phyloP scores from a whole-genome alignment of 2,113 vertebrate species.

The Aphyosemion australe region DNA sequence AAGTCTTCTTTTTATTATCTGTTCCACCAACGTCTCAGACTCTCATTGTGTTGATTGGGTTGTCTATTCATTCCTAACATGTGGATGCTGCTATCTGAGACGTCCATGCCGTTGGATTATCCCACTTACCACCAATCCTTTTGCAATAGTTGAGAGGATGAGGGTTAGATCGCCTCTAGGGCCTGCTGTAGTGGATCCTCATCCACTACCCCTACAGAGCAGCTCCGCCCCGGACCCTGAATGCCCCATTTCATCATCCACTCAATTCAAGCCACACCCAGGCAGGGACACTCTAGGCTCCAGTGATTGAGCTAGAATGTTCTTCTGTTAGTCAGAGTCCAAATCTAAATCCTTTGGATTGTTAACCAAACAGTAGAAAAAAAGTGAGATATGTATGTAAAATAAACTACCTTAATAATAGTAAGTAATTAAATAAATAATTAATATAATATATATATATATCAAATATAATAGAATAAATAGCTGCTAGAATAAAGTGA shows the following conservation, averaged over 20 bases:
- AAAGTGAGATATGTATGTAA: neutral
- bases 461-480: constrained; percentile 29
- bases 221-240: constrained; percentile 37
- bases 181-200: constrained; percentile 54
- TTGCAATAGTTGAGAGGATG: constrained; percentile 78
- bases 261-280: constrained; percentile 47
- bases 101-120: constrained; percentile 74
- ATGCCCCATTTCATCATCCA: constrained; percentile 51
- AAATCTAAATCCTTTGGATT: constrained; percentile 21
- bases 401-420: constrained; percentile 31
- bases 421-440: no score
- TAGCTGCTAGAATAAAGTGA: constrained; percentile 26
- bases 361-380: neutral
- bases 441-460: no score
- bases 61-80: constrained; percentile 55
- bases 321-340: constrained; percentile 24
- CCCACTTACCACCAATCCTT: constrained; percentile 77
- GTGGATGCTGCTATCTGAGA: constrained; percentile 75
- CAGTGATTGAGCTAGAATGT: constrained; percentile 7
- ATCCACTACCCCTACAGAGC: constrained; percentile 55
- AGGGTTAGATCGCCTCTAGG: constrained; percentile 75
- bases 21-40: constrained; percentile 48
- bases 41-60: constrained; percentile 56
- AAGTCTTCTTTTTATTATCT: constrained; percentile 36
- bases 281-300: no score